phyloP scores from a whole-genome alignment of 2,797 vertebrate genomes.

The Pipistrellus nathusii region DNA sequence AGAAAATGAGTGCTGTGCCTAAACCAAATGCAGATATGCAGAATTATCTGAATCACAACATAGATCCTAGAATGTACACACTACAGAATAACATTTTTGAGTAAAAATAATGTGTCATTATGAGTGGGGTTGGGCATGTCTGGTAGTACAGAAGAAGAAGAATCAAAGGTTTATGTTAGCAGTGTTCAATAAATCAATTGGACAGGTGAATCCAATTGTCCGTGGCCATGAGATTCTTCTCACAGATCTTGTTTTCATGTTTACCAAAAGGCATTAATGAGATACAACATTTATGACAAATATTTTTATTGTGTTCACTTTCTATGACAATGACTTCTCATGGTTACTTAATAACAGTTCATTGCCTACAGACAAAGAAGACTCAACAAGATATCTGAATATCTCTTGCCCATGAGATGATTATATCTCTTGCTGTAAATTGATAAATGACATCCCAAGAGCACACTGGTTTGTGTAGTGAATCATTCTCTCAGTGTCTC shows the following conservation, averaged over 20 bases:
- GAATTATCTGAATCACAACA: neutral
- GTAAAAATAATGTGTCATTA: neutral
- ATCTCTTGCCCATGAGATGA: neutral
- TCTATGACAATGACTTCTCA: neutral
- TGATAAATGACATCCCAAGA: neutral
- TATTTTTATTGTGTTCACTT: neutral
- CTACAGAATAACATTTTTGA: neutral
- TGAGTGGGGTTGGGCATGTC: neutral
- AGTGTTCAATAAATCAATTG: neutral
- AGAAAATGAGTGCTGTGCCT: neutral
- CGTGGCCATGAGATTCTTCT: neutral
- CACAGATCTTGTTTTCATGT: neutral
- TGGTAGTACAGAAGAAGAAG: neutral
- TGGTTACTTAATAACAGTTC: neutral
- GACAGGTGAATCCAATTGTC: neutral
- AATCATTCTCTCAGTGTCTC: neutral
- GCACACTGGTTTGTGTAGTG: neutral
- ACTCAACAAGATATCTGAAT: neutral
- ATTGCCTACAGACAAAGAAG: neutral
- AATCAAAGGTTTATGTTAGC: neutral
- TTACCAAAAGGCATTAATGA: neutral
- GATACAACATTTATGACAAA: neutral
- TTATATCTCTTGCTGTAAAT: neutral
- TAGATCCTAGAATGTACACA: neutral
- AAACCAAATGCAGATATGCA: neutral